These are phyloP conservation scores for Leptoteleia sp. DNA, from an alignment of 1,140 invertebrate genomes.

Conservation along the genomic window DNA sequence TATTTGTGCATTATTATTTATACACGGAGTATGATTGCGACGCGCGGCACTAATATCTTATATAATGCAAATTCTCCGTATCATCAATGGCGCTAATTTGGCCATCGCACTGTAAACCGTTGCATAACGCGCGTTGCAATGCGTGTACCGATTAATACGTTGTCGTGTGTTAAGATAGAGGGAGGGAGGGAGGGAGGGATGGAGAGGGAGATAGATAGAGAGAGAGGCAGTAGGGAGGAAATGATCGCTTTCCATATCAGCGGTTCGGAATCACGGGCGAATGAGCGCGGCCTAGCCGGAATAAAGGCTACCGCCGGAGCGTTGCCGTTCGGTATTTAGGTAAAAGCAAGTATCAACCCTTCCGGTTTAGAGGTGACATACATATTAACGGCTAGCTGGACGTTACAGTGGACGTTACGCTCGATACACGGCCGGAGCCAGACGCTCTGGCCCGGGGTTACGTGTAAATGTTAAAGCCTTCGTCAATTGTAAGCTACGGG, in stretches of 20 bases:
- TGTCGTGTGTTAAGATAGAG: conserved; percentile 33
- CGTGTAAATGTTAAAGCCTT: conserved; percentile 38
- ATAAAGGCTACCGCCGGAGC: conserved; percentile 10
- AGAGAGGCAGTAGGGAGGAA: conserved; percentile 47
- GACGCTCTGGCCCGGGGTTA: conserved; percentile 19
- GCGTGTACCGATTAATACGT: conserved; percentile 20
- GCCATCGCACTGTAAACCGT: conserved; percentile 6
- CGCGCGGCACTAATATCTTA: conserved; percentile 2
- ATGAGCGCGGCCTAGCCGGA: conserved; percentile 8
- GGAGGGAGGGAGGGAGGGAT: conserved; percentile 22
- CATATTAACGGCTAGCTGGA: conserved; percentile 41
- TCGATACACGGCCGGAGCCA: conserved; percentile 17
- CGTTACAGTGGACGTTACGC: no score
- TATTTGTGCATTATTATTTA: neutral
- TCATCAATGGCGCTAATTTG: conserved; percentile 16
- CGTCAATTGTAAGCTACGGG: conserved; percentile 18
- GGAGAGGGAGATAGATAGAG: conserved; percentile 8
- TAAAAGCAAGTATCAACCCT: conserved; percentile 40
- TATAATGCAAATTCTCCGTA: conserved; percentile 9
- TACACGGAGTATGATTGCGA: neutral
- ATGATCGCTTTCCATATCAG: conserved; percentile 62
- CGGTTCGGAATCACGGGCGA: conserved; percentile 57
- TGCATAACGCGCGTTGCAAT: conserved; percentile 1
- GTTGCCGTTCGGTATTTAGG: conserved; percentile 20
- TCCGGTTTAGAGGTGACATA: conserved; percentile 50